Percentiles rank a stretch among this genome's conserved stretches.
These are phyloP conservation scores for Chaunax sp. DNA, from an alignment of 2,797 vertebrate species.

Conservation along the genomic window DNA sequence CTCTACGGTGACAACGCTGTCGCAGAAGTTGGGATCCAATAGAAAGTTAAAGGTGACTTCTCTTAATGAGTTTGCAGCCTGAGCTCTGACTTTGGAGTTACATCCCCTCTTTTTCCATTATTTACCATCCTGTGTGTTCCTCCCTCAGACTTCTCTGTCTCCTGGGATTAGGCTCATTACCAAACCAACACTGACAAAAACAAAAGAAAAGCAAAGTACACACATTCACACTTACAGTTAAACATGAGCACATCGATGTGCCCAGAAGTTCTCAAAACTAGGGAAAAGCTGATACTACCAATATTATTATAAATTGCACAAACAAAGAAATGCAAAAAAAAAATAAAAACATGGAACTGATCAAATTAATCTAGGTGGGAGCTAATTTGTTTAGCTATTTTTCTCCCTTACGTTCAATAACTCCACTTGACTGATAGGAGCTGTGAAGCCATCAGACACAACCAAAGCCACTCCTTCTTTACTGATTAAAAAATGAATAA, in stretches of 20 bases:
- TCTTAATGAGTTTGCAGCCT: conserved; percentile 35
- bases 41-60: conserved; percentile 56
- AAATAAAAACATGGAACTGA: no score
- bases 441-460: no score
- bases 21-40: conserved; percentile 20
- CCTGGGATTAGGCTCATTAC: conserved; percentile 69
- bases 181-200: conserved; percentile 45
- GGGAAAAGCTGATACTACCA: no score
- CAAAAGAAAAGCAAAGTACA: conserved; percentile 11
- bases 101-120: conserved; percentile 10
- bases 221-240: no score
- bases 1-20: not conserved
- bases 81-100: conserved; percentile 31
- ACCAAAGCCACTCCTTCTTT: no score
- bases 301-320: no score
- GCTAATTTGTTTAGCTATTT: no score
- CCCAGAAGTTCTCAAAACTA: conserved; percentile 7
- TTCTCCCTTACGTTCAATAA: no score
- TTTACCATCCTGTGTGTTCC: conserved; percentile 8
- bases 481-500: no score
- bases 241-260: conserved; percentile 1
- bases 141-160: conserved; percentile 25
- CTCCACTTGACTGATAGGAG: no score
- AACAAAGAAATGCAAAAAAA: not conserved
- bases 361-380: no score